Base-by-base conservation (phyloP, 2,888 invertebrate genomes). In the Incurvaria masculella region DNA sequence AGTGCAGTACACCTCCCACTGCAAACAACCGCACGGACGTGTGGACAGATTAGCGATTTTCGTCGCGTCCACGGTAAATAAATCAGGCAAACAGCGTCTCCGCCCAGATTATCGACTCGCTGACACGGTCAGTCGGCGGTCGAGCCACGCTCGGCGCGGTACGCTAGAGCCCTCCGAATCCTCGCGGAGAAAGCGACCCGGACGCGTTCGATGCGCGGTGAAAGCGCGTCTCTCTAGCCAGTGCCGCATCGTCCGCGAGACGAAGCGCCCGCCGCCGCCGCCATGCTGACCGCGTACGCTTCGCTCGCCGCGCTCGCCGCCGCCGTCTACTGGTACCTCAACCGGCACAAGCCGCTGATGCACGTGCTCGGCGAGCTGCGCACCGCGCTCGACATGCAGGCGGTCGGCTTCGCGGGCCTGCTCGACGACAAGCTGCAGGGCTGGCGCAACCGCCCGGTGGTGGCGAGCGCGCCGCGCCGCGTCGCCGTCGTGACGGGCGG, bases 401-500 rank as follows among this genome's bases (percentile, higher is more conserved):
- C 81, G 51, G 67, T 85, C 42, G 87, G 86, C 48, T 69, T 69
- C 4, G 79, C 71, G 47, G 83, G 81, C 14, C 61, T 85, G 26
- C 62, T 85, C 51, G 82, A 84, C 59, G 87, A 87, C 65, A 68
- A 80, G 64, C 58, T 82, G 20, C 80, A 81, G 60, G 67, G 75
- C 21, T 66, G 71, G 51, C 66, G 72, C 52, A 86, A 87, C 66
- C 82, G 75, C 65, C 57, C 81, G 69, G 89, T 81, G 61, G 73
- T 87, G 58, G 81, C 83, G 56, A 80, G 80, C 47, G 83, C 84
- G 61, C 76, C 78, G 38, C 87, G 82, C 47, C 83, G 85, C 71
- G 74, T 89, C 49, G 93, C 89, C 51, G 83, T 94, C 46, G 84
- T 94, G 51, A 94, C 94, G 10, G 94, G 94, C 42, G 94, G 94